Conservation (phyloP, 2,113 vertebrate genomes). For the Phaetusa simplex region DNA sequence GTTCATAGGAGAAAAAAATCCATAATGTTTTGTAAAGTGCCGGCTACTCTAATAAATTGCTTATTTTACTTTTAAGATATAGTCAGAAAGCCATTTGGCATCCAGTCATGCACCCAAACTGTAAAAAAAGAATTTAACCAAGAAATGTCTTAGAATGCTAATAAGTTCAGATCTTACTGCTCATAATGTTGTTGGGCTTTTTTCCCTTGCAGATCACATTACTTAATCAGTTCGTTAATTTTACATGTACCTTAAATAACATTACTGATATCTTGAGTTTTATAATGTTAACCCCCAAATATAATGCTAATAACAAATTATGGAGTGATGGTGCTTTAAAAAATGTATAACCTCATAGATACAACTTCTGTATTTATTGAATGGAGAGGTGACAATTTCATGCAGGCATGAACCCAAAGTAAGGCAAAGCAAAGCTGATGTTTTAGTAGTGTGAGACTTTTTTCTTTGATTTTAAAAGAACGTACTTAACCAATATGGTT, state of each 20-base stretch:
- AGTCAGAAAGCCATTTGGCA: background rate
- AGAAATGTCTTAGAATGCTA: background rate
- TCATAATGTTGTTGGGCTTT: background rate
- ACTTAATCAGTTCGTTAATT: background rate
- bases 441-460: background rate
- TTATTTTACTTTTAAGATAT: background rate
- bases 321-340: background rate
- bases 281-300: background rate
- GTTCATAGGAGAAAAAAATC: background rate
- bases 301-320: background rate
- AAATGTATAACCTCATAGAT: background rate
- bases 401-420: background rate
- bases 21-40: background rate
- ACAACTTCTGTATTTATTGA: background rate
- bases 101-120: background rate
- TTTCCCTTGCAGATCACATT: background rate
- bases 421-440: background rate
- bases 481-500: background rate
- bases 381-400: background rate
- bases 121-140: background rate
- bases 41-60: background rate
- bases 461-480: background rate
- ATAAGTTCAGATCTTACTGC: background rate
- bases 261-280: background rate
- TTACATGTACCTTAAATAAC: background rate